A percentile compares a stretch with the other conserved stretches of the same genome.
These are phyloP conservation scores for Schrankia costaestrigalis DNA, from an alignment of 2,888 invertebrate genomes.

Conservation along the genomic window DNA sequence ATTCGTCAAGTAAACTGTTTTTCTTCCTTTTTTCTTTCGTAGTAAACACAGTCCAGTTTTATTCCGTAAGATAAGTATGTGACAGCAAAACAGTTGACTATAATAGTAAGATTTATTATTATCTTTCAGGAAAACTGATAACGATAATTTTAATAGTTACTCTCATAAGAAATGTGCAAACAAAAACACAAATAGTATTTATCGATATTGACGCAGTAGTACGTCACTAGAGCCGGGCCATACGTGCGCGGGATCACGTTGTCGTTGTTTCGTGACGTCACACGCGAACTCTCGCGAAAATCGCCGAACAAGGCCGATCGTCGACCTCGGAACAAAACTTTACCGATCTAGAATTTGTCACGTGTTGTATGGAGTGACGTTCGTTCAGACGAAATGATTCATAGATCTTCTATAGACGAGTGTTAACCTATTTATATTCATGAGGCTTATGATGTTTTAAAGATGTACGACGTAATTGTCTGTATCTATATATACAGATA, in stretches of 20 bases:
- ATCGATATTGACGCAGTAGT: slow-evolving; percentile 39
- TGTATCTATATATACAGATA: no score
- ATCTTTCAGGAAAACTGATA: no score
- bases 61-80: no score
- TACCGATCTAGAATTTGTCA: slow-evolving; percentile 28
- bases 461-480: no score
- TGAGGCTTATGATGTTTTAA: no score
- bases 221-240: slow-evolving; percentile 53
- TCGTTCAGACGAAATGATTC: slow-evolving; percentile 21
- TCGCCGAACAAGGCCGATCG: slow-evolving; percentile 69
- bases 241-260: slow-evolving; percentile 70
- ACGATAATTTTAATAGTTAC: no score
- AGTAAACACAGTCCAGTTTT: no score
- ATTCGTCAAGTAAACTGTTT: no score
- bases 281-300: slow-evolving; percentile 52
- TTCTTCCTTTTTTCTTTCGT: no score
- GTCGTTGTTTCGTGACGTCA: slow-evolving; percentile 49
- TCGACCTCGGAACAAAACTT: slow-evolving; percentile 52
- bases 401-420: slow-evolving; percentile 5
- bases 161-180: slow-evolving; percentile 10
- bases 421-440: no score
- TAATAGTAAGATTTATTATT: no score
- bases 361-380: slow-evolving; percentile 24
- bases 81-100: no score
- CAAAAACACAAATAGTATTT: slow-evolving; percentile 17